A percentile compares a stretch with the other conserved stretches of the same genome.
Evolutionary conservation across 2,888 invertebrate species (phyloP).

Genomic region (Neocrepidodera transversa): DNA sequence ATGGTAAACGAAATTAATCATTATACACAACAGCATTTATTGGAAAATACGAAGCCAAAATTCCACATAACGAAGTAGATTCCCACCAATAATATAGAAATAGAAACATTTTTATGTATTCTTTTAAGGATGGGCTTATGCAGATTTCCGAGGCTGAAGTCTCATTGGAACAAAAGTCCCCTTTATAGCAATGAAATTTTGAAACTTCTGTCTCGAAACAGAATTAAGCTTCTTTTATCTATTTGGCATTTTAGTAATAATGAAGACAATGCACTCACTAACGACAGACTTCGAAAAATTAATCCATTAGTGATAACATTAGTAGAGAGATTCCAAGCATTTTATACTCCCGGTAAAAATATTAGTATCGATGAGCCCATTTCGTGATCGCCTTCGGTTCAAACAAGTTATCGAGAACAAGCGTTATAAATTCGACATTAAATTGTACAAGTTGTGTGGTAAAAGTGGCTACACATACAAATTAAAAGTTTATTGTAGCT

Average conservation of each 20-base stretch:
- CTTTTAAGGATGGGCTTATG: not conserved
- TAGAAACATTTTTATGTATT: not conserved
- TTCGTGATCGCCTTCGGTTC: slow-evolving; percentile 45
- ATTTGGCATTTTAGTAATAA: not conserved
- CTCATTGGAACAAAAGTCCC: not conserved
- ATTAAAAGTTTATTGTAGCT: slow-evolving; percentile 26
- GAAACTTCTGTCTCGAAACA: not conserved
- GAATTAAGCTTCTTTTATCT: not conserved
- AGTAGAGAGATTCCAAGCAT: not conserved
- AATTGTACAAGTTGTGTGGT: slow-evolving; percentile 26
- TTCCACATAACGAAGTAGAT: not conserved
- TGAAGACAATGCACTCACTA: not conserved
- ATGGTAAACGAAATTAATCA: no score
- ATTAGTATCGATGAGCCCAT: slow-evolving; percentile 31
- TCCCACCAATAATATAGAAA: no score
- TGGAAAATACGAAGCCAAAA: not conserved
- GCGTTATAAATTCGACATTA: slow-evolving; percentile 45
- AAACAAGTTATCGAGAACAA: slow-evolving; percentile 36
- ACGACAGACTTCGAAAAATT: not conserved
- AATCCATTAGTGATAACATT: not conserved
- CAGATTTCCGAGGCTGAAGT: not conserved
- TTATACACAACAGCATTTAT: no score
- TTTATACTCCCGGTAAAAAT: not conserved
- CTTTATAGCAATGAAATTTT: no score
- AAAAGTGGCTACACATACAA: slow-evolving; percentile 32